Evolutionary conservation across 2,113 vertebrate species (phyloP).

Genomic region (Athene noctua): DNA sequence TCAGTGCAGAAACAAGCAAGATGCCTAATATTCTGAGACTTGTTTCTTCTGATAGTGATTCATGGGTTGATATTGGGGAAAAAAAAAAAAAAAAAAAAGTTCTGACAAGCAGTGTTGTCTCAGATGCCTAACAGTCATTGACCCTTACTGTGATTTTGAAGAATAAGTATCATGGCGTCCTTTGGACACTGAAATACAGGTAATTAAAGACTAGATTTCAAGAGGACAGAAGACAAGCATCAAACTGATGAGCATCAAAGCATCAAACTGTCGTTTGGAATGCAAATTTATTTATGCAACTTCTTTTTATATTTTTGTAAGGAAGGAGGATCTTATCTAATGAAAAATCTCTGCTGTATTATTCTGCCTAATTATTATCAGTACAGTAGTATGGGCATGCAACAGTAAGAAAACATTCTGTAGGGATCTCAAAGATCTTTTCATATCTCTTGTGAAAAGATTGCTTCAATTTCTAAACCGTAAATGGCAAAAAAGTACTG

Average conservation of each 20-base stretch:
- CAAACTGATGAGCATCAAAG: neutral
- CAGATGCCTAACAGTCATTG: neutral
- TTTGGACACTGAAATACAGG: neutral
- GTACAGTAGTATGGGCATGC: neutral
- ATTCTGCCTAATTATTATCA: neutral
- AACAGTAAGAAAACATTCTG: neutral
- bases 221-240: neutral
- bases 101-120: neutral
- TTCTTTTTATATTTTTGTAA: neutral
- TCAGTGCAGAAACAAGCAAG: neutral
- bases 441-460: neutral
- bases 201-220: neutral
- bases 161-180: neutral
- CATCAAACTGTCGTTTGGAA: neutral
- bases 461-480: neutral
- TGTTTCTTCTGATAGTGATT: neutral
- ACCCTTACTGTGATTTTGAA: neutral
- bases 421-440: neutral
- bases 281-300: neutral
- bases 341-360: neutral
- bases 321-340: neutral
- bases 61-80: neutral
- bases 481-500: neutral
- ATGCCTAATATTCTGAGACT: neutral
- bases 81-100: neutral